phyloP scores from a whole-genome alignment of 2,797 vertebrate genomes.

The Sitta carolinensis region DNA sequence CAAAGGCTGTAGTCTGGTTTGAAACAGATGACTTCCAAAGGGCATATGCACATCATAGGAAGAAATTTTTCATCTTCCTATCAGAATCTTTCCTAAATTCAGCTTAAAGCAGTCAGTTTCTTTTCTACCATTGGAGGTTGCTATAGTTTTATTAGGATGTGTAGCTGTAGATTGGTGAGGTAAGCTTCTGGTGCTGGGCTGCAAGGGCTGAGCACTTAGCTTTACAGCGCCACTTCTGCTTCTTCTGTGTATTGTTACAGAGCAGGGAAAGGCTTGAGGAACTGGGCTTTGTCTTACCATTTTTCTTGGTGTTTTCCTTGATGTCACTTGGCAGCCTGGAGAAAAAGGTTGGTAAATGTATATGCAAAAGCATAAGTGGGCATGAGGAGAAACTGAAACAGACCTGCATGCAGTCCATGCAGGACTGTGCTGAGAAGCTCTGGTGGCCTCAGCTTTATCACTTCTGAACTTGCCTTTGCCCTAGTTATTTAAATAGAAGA shows the following conservation, averaged over 20 bases:
- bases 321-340: neutral
- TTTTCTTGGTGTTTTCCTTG: neutral
- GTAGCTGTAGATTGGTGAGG: neutral
- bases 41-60: neutral
- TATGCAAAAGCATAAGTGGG: neutral
- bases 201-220: neutral
- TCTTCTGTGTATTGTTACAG: neutral
- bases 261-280: neutral
- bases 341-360: neutral
- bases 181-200: neutral
- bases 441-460: neutral
- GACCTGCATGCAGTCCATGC: neutral
- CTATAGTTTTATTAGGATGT: neutral
- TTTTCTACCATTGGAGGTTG: neutral
- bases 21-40: slow-evolving; percentile 1
- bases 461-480: neutral
- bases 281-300: neutral
- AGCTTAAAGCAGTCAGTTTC: neutral
- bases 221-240: neutral
- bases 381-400: neutral
- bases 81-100: neutral
- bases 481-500: neutral
- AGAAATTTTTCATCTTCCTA: neutral
- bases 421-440: neutral
- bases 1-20: neutral